Evolutionary conservation across 2,797 vertebrate genomes (phyloP).

Genomic region (Falco naumanni): DNA sequence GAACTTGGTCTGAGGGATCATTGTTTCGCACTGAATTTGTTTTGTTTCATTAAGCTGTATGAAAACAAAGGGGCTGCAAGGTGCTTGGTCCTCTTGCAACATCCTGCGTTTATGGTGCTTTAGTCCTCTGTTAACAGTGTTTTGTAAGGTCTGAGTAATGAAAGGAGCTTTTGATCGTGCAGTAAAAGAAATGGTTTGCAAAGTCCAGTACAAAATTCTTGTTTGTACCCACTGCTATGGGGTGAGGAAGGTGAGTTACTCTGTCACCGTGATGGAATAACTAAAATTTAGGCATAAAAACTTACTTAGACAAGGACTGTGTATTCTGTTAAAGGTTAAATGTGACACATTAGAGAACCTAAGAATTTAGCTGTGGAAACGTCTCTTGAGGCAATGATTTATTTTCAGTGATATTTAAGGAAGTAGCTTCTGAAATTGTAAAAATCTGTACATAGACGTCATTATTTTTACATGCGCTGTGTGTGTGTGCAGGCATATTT

Average conservation of each 20-base stretch:
- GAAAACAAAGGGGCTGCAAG: neutral
- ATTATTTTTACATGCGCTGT: neutral
- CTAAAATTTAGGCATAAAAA: neutral
- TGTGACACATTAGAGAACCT: neutral
- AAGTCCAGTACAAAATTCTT: neutral
- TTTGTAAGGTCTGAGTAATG: neutral
- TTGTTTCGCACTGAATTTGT: neutral
- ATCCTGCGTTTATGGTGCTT: neutral
- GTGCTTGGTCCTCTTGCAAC: neutral
- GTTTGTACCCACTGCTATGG: fast-evolving
- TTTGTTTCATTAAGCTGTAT: neutral
- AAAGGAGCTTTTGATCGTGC: neutral
- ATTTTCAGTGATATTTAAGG: conserved; percentile 10
- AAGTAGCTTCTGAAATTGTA: conserved; percentile 12
- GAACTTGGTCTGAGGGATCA: neutral
- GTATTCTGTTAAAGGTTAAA: neutral
- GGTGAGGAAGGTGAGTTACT: neutral
- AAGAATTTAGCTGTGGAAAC: neutral
- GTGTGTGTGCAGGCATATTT: neutral
- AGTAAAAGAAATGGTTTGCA: neutral
- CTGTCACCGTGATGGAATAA: neutral
- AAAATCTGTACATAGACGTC: neutral
- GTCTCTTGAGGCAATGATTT: conserved; percentile 12
- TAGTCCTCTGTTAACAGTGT: neutral
- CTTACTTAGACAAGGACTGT: neutral